These are phyloP conservation scores for Prinia subflava DNA, from an alignment of 2,113 vertebrate species.

Conservation along the genomic window DNA sequence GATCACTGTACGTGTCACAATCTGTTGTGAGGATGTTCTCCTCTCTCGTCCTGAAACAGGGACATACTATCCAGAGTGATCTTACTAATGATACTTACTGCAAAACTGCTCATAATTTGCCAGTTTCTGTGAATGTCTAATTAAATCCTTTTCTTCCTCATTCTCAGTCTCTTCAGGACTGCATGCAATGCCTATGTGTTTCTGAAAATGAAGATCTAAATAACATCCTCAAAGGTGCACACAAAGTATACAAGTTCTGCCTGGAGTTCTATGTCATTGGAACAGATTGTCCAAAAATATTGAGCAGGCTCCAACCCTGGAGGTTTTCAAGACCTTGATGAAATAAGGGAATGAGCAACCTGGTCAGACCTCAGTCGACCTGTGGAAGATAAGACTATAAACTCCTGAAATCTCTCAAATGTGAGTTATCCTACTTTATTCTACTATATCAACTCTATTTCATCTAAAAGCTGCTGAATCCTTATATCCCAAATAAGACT, in stretches of 20 bases:
- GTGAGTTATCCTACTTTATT: not conserved
- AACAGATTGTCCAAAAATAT: not conserved
- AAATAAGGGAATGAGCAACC: not conserved
- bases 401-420: not conserved
- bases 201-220: not conserved
- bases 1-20: rapidly evolving
- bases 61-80: not conserved
- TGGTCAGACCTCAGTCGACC: not conserved
- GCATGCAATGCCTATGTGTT: not conserved
- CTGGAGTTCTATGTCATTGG: not conserved
- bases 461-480: not conserved
- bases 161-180: not conserved
- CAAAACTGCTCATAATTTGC: not conserved
- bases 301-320: rapidly evolving
- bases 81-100: not conserved
- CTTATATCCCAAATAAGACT: not conserved
- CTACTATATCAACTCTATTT: not conserved
- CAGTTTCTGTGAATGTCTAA: not conserved
- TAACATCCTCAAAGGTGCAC: not conserved
- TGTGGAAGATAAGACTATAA: not conserved
- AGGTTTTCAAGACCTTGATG: not conserved
- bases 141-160: not conserved
- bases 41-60: not conserved
- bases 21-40: not conserved
- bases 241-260: not conserved